These are phyloP conservation scores for Xyrichtys novacula DNA, from an alignment of 2,797 vertebrate genomes.

Conservation along the genomic window DNA sequence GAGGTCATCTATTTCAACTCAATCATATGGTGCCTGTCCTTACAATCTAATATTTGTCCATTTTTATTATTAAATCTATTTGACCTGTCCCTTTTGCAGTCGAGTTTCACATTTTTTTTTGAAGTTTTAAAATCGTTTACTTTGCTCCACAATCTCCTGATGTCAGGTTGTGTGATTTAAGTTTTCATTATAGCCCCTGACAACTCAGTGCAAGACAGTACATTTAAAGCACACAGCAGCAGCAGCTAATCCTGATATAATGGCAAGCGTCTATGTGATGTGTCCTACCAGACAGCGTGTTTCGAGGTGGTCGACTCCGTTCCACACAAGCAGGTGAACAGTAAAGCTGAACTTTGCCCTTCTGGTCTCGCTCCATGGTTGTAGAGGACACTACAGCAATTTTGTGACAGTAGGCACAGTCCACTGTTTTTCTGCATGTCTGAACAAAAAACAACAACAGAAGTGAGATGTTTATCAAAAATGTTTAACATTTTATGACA, in stretches of 20 bases:
- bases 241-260: not conserved
- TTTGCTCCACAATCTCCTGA: too few relatives aligned
- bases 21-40: too few relatives aligned
- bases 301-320: constrained; percentile 74
- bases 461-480: not conserved
- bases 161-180: too few relatives aligned
- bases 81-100: too few relatives aligned
- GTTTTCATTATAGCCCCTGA: not conserved
- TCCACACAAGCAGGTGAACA: constrained; percentile 93
- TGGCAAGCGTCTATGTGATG: not conserved
- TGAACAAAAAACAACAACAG: constrained; percentile 53
- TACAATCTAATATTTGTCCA: too few relatives aligned
- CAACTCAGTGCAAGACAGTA: not conserved
- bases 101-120: too few relatives aligned
- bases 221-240: not conserved
- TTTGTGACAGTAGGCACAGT: constrained; percentile 92
- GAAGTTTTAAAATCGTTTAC: too few relatives aligned
- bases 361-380: constrained; percentile 89
- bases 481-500: too few relatives aligned
- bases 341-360: constrained; percentile 94
- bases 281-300: constrained; percentile 75
- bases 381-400: constrained; percentile 89
- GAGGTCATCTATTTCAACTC: too few relatives aligned
- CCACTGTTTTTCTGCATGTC: constrained; percentile 91
- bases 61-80: too few relatives aligned